Evolutionary conservation across 2,797 vertebrate species (phyloP).

Genomic region (Geotrypetes seraphini): DNA sequence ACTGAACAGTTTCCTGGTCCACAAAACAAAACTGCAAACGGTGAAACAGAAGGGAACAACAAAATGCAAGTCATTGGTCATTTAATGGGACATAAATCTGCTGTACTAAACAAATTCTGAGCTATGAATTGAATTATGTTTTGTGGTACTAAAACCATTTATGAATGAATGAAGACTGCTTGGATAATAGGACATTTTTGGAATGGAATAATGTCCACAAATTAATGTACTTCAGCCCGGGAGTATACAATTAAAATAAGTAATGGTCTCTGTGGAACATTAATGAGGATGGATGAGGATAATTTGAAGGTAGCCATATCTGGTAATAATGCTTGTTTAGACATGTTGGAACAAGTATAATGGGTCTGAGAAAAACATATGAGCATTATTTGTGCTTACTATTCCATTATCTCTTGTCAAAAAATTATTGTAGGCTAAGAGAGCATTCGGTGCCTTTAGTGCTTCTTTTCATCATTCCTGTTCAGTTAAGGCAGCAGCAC

Average conservation of each 20-base stretch:
- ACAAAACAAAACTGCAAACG: neutral
- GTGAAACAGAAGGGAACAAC: too few relatives aligned
- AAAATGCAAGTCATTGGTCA: neutral
- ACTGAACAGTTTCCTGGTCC: neutral
- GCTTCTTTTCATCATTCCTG: too few relatives aligned
- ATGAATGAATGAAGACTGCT: neutral
- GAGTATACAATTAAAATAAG: neutral
- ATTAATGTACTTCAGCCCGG: neutral
- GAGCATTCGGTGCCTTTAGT: too few relatives aligned
- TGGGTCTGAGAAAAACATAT: neutral
- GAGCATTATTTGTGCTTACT: neutral
- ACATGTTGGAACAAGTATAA: neutral
- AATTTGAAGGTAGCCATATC: neutral
- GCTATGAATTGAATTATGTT: neutral
- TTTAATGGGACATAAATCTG: neutral
- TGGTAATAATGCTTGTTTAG: neutral
- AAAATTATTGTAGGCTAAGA: too few relatives aligned
- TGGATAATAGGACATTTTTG: neutral
- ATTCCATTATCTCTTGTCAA: too few relatives aligned
- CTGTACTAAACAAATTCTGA: fast-evolving
- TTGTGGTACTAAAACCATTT: neutral
- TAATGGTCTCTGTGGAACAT: neutral
- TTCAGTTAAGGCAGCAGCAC: too few relatives aligned
- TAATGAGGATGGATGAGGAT: neutral
- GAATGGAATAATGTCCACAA: neutral